These are phyloP conservation scores for Erpornis zantholeuca DNA, from an alignment of 2,113 vertebrate genomes.

Conservation along the genomic window DNA sequence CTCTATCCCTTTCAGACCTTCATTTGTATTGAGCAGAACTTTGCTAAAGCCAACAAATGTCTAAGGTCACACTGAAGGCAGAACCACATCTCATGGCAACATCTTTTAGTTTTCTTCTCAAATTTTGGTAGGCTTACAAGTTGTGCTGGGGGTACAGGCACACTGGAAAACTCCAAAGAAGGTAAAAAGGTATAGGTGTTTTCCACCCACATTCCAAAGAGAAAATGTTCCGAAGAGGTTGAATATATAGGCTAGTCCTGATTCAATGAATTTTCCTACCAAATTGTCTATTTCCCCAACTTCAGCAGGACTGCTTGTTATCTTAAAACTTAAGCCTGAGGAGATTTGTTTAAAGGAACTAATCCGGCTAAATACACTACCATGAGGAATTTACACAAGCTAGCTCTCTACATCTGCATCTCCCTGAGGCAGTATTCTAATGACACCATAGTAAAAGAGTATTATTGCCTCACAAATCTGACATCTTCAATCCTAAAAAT, in stretches of 20 bases:
- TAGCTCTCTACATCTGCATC: not conserved
- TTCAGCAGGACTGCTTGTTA: not conserved
- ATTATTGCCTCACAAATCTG: not conserved
- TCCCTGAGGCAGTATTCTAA: not conserved
- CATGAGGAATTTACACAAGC: not conserved
- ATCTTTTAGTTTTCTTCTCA: not conserved
- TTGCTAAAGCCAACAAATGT: not conserved
- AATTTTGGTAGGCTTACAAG: not conserved
- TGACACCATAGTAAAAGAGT: not conserved
- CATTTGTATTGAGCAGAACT: not conserved
- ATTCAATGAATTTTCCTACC: not conserved
- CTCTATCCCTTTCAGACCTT: not conserved
- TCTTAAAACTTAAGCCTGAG: not conserved
- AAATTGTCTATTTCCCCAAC: not conserved
- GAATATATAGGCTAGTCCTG: not conserved
- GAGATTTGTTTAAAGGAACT: not conserved
- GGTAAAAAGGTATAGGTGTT: not conserved
- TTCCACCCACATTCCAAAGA: not conserved
- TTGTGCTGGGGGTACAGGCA: not conserved
- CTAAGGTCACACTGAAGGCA: not conserved
- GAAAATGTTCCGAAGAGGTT: not conserved
- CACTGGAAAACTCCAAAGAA: not conserved
- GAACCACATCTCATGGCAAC: accelerated
- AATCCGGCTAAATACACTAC: not conserved
- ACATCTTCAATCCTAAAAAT: not conserved